These are phyloP conservation scores for Cenopis cana DNA, from an alignment of 2,888 invertebrate species.

Conservation along the genomic window DNA sequence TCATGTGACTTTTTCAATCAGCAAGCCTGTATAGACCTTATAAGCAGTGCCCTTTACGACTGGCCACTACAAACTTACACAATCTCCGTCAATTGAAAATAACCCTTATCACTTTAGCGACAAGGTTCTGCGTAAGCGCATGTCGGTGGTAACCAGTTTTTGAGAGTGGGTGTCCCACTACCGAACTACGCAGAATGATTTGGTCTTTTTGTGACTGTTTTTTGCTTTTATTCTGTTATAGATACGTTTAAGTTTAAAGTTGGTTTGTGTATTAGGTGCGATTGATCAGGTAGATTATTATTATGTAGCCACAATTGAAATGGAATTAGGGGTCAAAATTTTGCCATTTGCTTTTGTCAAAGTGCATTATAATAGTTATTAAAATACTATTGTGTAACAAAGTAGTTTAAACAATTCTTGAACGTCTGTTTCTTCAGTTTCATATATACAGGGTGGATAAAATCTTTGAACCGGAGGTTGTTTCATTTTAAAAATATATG, in stretches of 20 bases:
- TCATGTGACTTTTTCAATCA: background rate
- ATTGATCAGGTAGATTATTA: background rate
- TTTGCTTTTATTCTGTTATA: constrained; percentile 29
- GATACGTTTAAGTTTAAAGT: constrained; percentile 20
- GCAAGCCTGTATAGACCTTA: constrained; percentile 33
- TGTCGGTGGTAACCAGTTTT: constrained; percentile 59
- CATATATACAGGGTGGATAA: no score
- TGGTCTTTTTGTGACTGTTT: constrained; percentile 41
- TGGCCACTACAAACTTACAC: constrained; percentile 4
- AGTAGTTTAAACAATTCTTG: no score
- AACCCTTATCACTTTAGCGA: background rate
- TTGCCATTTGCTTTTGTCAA: no score
- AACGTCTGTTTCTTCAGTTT: no score
- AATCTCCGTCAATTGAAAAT: constrained; percentile 1
- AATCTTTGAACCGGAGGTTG: no score
- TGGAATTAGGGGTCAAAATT: background rate
- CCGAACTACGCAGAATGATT: constrained; percentile 65
- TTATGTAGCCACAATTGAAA: no score
- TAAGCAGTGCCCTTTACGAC: constrained; percentile 43
- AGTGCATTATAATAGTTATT: no score
- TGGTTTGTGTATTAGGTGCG: background rate
- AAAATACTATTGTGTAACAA: no score
- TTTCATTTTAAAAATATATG: no score
- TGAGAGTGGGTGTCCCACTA: constrained; percentile 63
- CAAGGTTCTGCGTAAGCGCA: constrained; percentile 17